Evolutionary conservation across 2,888 invertebrate genomes (phyloP), one percentile per base, ranked within the genome.

Genomic region (Chironomus riparius): DNA sequence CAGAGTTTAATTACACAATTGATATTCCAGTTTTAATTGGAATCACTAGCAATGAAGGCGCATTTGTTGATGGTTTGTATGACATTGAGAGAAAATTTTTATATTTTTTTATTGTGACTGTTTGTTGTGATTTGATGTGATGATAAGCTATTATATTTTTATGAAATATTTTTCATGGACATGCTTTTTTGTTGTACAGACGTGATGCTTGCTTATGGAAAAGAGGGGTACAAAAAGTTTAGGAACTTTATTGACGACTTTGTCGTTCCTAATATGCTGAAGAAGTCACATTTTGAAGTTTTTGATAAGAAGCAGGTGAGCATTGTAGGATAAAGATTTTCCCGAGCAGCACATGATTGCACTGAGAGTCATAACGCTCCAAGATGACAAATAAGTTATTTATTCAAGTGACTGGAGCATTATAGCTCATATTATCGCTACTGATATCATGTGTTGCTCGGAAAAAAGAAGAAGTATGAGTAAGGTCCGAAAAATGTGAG

Each of bases 21-120:
- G 87, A 88, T 81, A 86, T 92, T 15, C 90, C 91, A 38, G 83
- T 91, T 68, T 83, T 92, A 76, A 86, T 90, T 71, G 92, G 92
- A 22, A 86, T 90, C 72, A 87, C 88, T n/a, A 88, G 88, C 79
- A 87, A 90, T 78, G 90, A 91, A 81, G 88, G 87, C 38, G 85
- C 89, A 65, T 87, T 88, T 78, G 84, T 87, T 78, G 84, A 86
- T 79, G 85, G 88, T 87, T 80, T 79, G 83, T 78, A 38, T 38
- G 38, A 38, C 38, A 38, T 38, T 38, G 38, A 38, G 38, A 10
- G 38, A 38, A 38, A 38, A 38, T n/a, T n/a, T n/a, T n/a, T 38
- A 38, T 7, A 68, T 15, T 28, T 61, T 15, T 21, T 7, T 65
- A 12, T 22, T 22, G 15, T 15, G 18, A 61, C 48, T 47, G n/a